Percentiles rank a stretch among this genome's conserved stretches.
phyloP scores from a whole-genome alignment of 2,797 vertebrate species.

The Nothura maculosa region DNA sequence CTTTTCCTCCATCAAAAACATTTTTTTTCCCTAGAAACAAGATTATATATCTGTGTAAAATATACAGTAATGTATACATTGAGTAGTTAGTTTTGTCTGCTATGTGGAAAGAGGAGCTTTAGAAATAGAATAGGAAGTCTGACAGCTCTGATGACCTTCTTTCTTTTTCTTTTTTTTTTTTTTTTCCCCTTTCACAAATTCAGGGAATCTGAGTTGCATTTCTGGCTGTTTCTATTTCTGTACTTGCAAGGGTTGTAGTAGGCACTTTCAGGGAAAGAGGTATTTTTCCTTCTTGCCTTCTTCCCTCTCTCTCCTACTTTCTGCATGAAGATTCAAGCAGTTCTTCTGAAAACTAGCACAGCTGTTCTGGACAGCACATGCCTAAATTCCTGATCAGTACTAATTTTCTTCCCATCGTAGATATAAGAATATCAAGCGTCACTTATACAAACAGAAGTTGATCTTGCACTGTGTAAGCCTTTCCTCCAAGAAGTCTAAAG shows the following conservation, averaged over 20 bases:
- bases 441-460: neutral
- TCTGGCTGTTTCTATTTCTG: neutral
- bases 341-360: neutral
- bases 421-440: neutral
- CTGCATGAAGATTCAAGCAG: neutral
- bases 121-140: neutral
- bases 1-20: constrained; percentile 35
- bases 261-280: neutral
- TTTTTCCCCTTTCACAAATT: neutral
- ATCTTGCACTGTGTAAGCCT: neutral
- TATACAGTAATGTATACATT: neutral
- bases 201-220: neutral
- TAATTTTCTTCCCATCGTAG: neutral
- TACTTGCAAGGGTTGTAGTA: neutral
- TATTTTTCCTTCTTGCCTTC: neutral
- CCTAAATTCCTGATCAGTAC: neutral
- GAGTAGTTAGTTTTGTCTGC: neutral
- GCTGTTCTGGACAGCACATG: neutral
- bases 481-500: neutral
- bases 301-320: neutral
- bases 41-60: constrained; percentile 23
- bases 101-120: neutral
- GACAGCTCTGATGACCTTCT: no score
- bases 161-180: no score
- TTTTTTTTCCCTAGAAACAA: constrained; percentile 21